phyloP scores from a whole-genome alignment of 2,888 invertebrate species.

The Nomada ferruginata region DNA sequence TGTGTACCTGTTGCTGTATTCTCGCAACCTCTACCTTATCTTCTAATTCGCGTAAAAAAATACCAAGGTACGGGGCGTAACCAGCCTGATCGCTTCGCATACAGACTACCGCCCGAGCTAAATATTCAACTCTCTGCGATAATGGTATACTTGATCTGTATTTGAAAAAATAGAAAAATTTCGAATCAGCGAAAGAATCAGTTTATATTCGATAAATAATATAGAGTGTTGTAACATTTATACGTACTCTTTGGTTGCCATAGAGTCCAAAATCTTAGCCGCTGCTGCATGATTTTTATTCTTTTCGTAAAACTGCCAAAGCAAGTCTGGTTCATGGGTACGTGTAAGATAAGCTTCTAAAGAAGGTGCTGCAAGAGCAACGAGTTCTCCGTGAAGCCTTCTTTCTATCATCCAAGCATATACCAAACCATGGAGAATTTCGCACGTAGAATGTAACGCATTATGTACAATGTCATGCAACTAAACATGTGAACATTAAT shows the following conservation, averaged over 20 bases:
- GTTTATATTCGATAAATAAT: background rate
- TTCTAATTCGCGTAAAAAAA: conserved; percentile 94
- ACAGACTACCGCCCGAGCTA: conserved; percentile 97
- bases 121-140: conserved; percentile 93
- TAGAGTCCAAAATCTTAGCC: conserved; percentile 93
- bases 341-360: conserved; percentile 90
- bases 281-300: conserved; percentile 96
- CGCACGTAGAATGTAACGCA: conserved; percentile 90
- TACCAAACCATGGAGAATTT: conserved; percentile 94
- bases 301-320: conserved; percentile 98
- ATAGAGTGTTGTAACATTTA: background rate
- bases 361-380: conserved; percentile 88
- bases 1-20: conserved; percentile 88
- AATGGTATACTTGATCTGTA: conserved; percentile 90
- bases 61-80: conserved; percentile 89
- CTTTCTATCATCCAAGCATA: conserved; percentile 97
- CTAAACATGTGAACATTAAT: conserved; percentile 79
- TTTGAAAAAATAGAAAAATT: conserved; percentile 6
- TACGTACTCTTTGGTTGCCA: conserved; percentile 90
- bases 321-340: conserved; percentile 80
- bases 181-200: background rate
- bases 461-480: conserved; percentile 88
- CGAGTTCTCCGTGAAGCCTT: conserved; percentile 89
- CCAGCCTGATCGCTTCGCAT: conserved; percentile 94
- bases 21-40: conserved; percentile 97